A percentile compares a stretch with the other conserved stretches of the same genome.
These are phyloP conservation scores for Nomada ferruginata DNA, from an alignment of 2,888 invertebrate species.

Conservation along the genomic window DNA sequence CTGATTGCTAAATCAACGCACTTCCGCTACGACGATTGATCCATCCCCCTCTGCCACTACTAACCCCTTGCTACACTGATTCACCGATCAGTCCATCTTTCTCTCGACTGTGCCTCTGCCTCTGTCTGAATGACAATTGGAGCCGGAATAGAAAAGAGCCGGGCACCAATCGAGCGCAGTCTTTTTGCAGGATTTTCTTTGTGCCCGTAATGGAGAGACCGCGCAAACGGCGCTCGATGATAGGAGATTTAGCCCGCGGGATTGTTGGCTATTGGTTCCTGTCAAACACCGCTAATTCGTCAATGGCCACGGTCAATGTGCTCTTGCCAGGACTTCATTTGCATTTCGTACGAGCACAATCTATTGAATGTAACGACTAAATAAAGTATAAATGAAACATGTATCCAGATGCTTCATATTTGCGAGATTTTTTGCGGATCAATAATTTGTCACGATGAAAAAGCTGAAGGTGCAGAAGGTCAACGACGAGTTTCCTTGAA, in stretches of 20 bases:
- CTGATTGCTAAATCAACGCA: slow-evolving; percentile 78
- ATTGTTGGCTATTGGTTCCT: slow-evolving; percentile 16
- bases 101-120: too few species aligned
- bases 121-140: slow-evolving; percentile 40
- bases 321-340: too few species aligned
- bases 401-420: not conserved
- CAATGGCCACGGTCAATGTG: slow-evolving; percentile 9
- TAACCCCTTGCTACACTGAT: not conserved
- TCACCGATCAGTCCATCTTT: not conserved
- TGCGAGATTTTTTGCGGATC: not conserved
- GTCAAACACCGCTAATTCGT: slow-evolving; percentile 33
- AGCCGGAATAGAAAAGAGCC: slow-evolving; percentile 41
- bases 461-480: not conserved
- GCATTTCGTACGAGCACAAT: not conserved
- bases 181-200: slow-evolving; percentile 57
- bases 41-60: slow-evolving; percentile 12
- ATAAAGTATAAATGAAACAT: not conserved
- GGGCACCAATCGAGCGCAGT: slow-evolving; percentile 46
- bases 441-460: not conserved
- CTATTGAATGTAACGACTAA: too few species aligned
- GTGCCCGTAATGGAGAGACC: slow-evolving; percentile 40
- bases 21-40: slow-evolving; percentile 74
- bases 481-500: slow-evolving; percentile 7
- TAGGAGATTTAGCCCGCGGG: slow-evolving; percentile 14
- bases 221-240: slow-evolving; percentile 14